Evolutionary conservation across 1,140 invertebrate species (phyloP), one percentile per base, ranked within the genome.

Genomic region (Tribolium castaneum): DNA sequence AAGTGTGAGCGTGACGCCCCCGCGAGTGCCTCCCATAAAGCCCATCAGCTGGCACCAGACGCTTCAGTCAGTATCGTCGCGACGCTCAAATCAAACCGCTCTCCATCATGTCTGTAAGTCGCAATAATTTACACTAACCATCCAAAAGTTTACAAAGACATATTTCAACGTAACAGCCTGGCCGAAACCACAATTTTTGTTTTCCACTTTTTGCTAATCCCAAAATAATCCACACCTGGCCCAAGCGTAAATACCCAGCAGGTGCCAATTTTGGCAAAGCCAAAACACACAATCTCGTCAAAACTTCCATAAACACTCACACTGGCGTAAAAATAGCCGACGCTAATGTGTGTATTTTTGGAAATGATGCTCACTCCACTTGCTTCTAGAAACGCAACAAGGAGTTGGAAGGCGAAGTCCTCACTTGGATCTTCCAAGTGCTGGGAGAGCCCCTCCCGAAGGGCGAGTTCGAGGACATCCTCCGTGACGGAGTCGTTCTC

Each of bases 371-470:
- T 12, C 25, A 30, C 25, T 5, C 1, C 30, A 45, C 16, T 19
- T 75, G 71, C 73, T 78, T 88, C n/a, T 85, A 96, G 95, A 88
- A 91, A 80, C 93, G 95, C 80, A 96, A 96, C 88, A 96, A 96
- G 91, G 94, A 96, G 90, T 93, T 96, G 83, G 97, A 99, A 90
- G 89, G 91, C 19, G 96, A 98, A 87, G 91, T 98, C 45, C 88
- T 99, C 54, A 91, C 91, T 79, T 99, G 98, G 98, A 96, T 99
- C 81, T 92, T 93, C 82, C 90, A 88, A 1, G 94, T 98, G n/a
- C 74, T 95, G 6, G 97, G 96, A 0, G 96, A 98, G 87, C 93
- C 94, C 78, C 87, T 98, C 1, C 95, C 96, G 0, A 89, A 89
- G 54, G 95, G 94, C 19, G 90, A 92, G 49, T 97, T 96, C 82